These are phyloP conservation scores for Stenodema calcarata DNA, from an alignment of 2,888 invertebrate species.

Conservation along the genomic window DNA sequence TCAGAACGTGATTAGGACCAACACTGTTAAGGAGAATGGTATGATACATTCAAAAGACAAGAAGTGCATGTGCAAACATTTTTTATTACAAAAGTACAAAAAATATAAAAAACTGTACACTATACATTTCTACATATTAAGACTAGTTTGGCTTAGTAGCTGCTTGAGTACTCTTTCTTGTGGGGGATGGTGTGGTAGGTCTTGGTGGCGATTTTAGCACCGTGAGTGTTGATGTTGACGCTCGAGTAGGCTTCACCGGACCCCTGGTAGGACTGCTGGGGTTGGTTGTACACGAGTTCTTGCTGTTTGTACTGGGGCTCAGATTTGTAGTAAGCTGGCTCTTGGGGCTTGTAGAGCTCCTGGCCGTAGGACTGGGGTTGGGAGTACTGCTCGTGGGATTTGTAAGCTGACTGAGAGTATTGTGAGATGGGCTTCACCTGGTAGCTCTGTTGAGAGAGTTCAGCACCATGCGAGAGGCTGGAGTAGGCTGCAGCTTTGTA, in stretches of 20 bases:
- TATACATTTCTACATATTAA: background rate
- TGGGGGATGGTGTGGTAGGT: constrained; percentile 48
- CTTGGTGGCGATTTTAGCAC: constrained; percentile 46
- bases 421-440: constrained; percentile 16
- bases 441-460: background rate
- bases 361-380: background rate
- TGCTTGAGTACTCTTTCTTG: constrained; percentile 43
- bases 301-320: background rate
- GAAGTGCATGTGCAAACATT: background rate
- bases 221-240: constrained; percentile 50
- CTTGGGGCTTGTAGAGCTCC: background rate
- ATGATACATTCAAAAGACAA: no score
- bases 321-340: background rate
- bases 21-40: no score
- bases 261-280: constrained; percentile 8
- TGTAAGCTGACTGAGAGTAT: background rate
- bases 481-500: background rate
- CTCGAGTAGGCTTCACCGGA: constrained; percentile 49
- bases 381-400: constrained; percentile 4
- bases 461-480: background rate
- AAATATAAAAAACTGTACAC: constrained; percentile 26
- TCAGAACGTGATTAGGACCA: no score
- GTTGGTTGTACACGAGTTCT: background rate
- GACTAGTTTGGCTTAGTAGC: background rate
- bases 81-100: constrained; percentile 34